Conservation (phyloP, 92 coral and sea anemone species). For the Diadumene lineata region DNA sequence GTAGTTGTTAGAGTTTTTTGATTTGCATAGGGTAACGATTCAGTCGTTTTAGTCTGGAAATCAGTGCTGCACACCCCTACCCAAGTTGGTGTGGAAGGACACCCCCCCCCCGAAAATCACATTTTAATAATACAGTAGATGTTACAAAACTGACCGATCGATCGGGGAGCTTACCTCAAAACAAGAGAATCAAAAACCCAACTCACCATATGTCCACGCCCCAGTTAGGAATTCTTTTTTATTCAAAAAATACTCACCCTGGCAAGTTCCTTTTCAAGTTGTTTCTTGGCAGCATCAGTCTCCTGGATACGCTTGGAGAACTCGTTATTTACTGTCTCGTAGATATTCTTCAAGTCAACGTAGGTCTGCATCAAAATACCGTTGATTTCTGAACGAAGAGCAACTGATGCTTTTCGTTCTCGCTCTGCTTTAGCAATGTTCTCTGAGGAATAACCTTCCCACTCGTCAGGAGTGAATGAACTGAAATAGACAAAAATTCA, state of each 20-base stretch:
- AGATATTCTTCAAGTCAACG: slow-evolving; percentile 87
- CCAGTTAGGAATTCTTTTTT: neutral
- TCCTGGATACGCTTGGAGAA: slow-evolving; percentile 91
- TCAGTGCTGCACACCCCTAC: no score
- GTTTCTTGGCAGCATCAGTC: slow-evolving; percentile 76
- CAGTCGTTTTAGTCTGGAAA: no score
- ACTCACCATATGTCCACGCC: no score
- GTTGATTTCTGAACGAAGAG: slow-evolving; percentile 90
- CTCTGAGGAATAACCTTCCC: slow-evolving; percentile 93
- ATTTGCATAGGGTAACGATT: no score
- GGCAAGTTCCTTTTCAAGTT: slow-evolving; percentile 87
- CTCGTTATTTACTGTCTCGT: slow-evolving; percentile 94
- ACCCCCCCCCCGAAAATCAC: no score
- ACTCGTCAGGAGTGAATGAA: slow-evolving; percentile 94
- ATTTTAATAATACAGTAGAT: no score
- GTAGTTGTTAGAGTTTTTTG: no score
- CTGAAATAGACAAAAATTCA: slow-evolving; percentile 60
- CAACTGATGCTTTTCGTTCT: slow-evolving; percentile 93
- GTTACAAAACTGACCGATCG: no score
- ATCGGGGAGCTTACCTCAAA: no score
- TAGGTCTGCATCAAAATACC: slow-evolving; percentile 97
- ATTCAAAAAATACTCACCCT: slow-evolving; percentile 52
- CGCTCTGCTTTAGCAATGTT: slow-evolving; percentile 97
- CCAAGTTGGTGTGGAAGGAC: no score
- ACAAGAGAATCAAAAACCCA: no score